Conservation (phyloP, 2,797 vertebrate genomes). For the Onychomys leucogaster region DNA sequence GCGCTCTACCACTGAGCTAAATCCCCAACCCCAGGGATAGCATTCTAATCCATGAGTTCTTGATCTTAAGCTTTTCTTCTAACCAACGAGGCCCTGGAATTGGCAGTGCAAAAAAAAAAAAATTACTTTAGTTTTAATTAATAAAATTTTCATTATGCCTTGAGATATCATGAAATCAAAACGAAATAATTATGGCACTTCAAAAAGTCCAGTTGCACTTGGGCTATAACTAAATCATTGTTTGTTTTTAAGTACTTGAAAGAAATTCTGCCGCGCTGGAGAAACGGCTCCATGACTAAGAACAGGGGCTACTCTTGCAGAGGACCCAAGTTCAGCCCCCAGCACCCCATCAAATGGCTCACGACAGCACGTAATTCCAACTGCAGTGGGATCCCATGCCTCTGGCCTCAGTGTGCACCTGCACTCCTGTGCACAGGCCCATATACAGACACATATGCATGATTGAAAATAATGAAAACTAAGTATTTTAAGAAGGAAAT, state of each 20-base stretch:
- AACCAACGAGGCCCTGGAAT: slow-evolving; percentile 29
- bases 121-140: slow-evolving; percentile 40
- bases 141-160: slow-evolving; percentile 6
- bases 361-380: neutral
- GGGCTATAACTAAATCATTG: slow-evolving; percentile 10
- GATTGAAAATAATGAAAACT: neutral
- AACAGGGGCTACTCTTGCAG: too few relatives aligned
- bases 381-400: too few relatives aligned
- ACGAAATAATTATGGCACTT: slow-evolving; percentile 42
- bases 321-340: neutral
- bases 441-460: neutral
- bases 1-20: too few relatives aligned
- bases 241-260: slow-evolving; percentile 17
- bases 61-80: slow-evolving; percentile 47
- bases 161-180: slow-evolving; percentile 41
- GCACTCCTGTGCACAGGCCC: neutral
- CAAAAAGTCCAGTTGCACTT: slow-evolving; percentile 6
- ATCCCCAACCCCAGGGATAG: too few relatives aligned
- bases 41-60: slow-evolving; percentile 24
- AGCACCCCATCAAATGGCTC: too few relatives aligned
- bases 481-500: slow-evolving; percentile 37
- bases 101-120: slow-evolving; percentile 38
- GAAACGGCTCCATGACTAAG: neutral
- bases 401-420: too few relatives aligned
- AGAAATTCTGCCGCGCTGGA: neutral